Conservation (phyloP, 2,113 vertebrate species). For the Numenius arquata region DNA sequence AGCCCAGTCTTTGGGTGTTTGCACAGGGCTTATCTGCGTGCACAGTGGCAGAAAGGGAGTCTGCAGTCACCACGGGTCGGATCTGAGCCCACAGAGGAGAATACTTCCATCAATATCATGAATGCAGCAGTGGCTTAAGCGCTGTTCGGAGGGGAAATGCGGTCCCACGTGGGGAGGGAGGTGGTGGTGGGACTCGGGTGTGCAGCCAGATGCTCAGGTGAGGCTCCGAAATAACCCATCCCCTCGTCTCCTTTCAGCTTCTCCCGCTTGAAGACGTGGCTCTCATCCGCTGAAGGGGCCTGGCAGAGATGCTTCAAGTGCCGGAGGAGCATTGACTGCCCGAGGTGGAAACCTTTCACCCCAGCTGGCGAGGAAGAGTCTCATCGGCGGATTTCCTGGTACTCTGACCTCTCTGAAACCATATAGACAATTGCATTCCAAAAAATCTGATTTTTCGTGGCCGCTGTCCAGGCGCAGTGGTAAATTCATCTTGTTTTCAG, state of each 20-base stretch:
- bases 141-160: rapidly evolving
- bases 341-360: not conserved
- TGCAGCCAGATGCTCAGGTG: rapidly evolving
- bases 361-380: not conserved
- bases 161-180: not conserved
- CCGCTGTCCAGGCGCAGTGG: not conserved
- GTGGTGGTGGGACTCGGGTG: not conserved
- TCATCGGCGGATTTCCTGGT: rapidly evolving
- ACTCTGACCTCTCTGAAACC: conserved; percentile 18
- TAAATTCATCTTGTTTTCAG: conserved; percentile 27
- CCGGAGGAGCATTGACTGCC: not conserved
- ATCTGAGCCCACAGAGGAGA: not conserved
- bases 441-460: not conserved
- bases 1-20: rapidly evolving
- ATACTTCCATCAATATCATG: too few species aligned
- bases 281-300: not conserved
- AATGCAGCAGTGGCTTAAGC: not conserved
- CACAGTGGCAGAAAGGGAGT: rapidly evolving
- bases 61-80: rapidly evolving
- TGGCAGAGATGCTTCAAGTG: not conserved
- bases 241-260: not conserved
- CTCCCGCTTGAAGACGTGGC: not conserved
- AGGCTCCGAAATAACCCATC: not conserved
- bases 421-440: not conserved
- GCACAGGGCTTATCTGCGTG: rapidly evolving